Evolutionary conservation across 2,888 invertebrate species (phyloP).

Genomic region (Cylindroiulus punctatus): DNA sequence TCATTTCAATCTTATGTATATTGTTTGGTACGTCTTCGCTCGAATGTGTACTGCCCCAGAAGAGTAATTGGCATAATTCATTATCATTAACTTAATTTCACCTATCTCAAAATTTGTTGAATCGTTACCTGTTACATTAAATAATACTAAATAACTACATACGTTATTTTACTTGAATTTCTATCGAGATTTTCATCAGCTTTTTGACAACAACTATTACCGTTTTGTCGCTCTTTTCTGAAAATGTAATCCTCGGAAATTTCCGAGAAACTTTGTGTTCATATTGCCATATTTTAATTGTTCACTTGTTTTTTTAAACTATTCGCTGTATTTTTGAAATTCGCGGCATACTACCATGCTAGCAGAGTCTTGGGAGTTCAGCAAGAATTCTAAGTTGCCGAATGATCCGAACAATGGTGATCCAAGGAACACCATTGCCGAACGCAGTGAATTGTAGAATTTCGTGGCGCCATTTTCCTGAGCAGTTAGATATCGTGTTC

Average conservation of each 20-base stretch:
- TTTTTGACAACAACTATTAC: neutral
- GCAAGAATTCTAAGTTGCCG: too few relatives aligned
- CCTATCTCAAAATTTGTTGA: neutral
- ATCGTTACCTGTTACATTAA: slow-evolving; percentile 19
- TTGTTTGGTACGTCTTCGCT: neutral
- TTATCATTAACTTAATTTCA: slow-evolving; percentile 11
- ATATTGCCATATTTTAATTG: too few relatives aligned
- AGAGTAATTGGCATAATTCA: neutral
- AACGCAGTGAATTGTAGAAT: neutral
- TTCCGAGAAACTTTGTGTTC: too few relatives aligned
- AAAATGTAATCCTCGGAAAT: too few relatives aligned
- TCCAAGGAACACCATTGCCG: neutral
- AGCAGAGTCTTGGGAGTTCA: too few relatives aligned
- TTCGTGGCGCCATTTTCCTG: neutral
- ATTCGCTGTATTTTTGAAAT: too few relatives aligned
- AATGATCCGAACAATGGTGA: too few relatives aligned
- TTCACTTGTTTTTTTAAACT: too few relatives aligned
- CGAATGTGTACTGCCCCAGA: neutral
- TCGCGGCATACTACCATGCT: too few relatives aligned
- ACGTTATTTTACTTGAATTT: too few relatives aligned
- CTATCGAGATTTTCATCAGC: too few relatives aligned
- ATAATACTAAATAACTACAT: neutral
- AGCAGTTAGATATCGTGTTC: neutral
- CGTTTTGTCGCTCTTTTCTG: too few relatives aligned
- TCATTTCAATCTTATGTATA: neutral